A percentile compares a stretch with the other conserved stretches of the same genome.
phyloP scores from a whole-genome alignment of 2,113 vertebrate genomes.

The Cromileptes altivelis region DNA sequence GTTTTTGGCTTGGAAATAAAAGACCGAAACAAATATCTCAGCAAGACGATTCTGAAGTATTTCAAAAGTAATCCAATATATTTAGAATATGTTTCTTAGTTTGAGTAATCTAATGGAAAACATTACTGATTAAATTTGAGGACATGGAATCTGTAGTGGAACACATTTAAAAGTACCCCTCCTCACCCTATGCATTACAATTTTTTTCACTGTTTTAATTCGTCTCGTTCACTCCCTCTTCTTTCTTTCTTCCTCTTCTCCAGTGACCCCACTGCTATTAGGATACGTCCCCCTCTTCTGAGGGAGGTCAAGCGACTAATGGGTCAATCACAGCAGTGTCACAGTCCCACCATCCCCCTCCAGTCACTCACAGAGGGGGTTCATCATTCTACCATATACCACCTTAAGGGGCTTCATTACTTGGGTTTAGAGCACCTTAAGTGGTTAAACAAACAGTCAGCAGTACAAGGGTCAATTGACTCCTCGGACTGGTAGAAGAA shows the following conservation, averaged over 20 bases:
- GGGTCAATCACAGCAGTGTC: slow-evolving; percentile 96
- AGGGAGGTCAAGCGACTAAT: slow-evolving; percentile 94
- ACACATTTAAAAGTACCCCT: too few relatives aligned
- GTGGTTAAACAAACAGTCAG: slow-evolving; percentile 93
- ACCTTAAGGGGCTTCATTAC: slow-evolving; percentile 91
- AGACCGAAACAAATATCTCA: too few relatives aligned
- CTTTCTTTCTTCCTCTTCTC: slow-evolving; percentile 56
- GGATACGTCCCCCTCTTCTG: slow-evolving; percentile 86
- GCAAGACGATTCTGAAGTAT: too few relatives aligned
- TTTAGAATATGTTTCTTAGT: too few relatives aligned
- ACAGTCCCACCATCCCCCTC: slow-evolving; percentile 84
- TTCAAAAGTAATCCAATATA: too few relatives aligned
- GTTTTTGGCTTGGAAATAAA: too few relatives aligned
- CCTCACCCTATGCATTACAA: too few relatives aligned
- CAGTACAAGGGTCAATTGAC: slow-evolving; percentile 91
- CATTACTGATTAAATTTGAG: too few relatives aligned
- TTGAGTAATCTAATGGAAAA: too few relatives aligned
- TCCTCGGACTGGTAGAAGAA: slow-evolving; percentile 68
- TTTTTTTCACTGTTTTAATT: not conserved
- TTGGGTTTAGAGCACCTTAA: slow-evolving; percentile 91
- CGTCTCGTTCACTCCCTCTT: slow-evolving; percentile 55
- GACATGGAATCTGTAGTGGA: too few relatives aligned
- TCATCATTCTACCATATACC: slow-evolving; percentile 79
- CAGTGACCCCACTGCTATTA: slow-evolving; percentile 88
- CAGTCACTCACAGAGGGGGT: slow-evolving; percentile 56